Evolutionary conservation across 2,113 vertebrate genomes (phyloP).

Genomic region (Oxyruncus cristatus): DNA sequence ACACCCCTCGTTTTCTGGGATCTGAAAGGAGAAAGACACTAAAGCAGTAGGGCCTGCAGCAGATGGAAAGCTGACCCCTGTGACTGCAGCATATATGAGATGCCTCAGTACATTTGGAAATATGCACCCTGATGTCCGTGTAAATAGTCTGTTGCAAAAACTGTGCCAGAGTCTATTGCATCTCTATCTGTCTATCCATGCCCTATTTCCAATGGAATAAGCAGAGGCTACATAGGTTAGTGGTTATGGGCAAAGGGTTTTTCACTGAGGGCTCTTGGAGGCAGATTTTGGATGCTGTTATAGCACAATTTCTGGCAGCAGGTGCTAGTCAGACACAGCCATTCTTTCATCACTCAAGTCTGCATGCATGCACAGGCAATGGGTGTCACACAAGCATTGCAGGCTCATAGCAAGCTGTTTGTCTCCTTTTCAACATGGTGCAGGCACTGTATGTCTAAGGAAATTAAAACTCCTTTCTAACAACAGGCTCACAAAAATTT

Average conservation of each 20-base stretch:
- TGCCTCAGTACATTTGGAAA: not conserved
- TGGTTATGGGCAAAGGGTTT: not conserved
- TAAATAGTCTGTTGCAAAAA: not conserved
- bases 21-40: not conserved
- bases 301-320: not conserved
- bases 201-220: not conserved
- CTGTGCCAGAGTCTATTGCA: not conserved
- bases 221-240: not conserved
- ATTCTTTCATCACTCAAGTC: not conserved
- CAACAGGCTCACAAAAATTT: not conserved
- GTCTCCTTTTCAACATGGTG: not conserved
- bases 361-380: not conserved
- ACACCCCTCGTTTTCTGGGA: not conserved
- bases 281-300: not conserved
- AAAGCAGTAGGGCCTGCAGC: fast-evolving
- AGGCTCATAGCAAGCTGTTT: not conserved
- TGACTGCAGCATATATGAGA: not conserved
- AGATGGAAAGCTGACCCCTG: not conserved
- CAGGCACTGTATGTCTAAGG: not conserved
- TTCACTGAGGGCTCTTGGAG: not conserved
- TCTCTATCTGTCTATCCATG: not conserved
- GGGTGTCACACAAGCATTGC: not conserved
- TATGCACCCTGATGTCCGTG: not conserved
- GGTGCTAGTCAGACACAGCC: not conserved
- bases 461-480: not conserved